These are phyloP conservation scores for Heliangelus exortis DNA, from an alignment of 2,797 vertebrate genomes.

Conservation along the genomic window DNA sequence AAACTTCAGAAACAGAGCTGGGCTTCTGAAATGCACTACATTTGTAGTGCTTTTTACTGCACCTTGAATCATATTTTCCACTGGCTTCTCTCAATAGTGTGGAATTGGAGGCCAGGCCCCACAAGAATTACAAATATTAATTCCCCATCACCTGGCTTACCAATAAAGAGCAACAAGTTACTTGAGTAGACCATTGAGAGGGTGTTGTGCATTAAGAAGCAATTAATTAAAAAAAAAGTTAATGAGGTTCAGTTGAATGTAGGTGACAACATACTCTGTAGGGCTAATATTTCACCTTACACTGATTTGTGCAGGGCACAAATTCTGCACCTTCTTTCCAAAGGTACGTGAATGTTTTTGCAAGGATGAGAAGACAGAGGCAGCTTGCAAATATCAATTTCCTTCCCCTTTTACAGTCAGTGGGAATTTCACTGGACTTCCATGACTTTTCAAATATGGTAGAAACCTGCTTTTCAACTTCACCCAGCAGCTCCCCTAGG, in stretches of 20 bases:
- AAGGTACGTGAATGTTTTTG: not conserved
- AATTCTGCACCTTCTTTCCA: not conserved
- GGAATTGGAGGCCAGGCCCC: not conserved
- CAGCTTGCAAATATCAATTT: not conserved
- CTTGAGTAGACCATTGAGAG: not conserved
- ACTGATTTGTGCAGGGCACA: not conserved
- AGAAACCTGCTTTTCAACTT: too few species aligned
- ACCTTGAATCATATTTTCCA: not conserved
- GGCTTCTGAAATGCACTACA: not conserved
- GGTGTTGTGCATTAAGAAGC: not conserved
- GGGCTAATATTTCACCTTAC: not conserved
- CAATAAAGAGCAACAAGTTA: not conserved
- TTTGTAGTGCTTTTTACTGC: constrained; percentile 15
- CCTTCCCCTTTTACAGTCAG: too few species aligned
- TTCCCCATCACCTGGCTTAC: not conserved
- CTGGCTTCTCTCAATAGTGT: not conserved
- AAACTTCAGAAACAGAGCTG: constrained; percentile 6
- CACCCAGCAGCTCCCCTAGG: too few species aligned
- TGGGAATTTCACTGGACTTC: too few species aligned
- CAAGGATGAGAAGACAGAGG: not conserved
- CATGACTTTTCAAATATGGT: too few species aligned
- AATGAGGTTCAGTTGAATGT: not conserved
- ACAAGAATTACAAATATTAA: not conserved
- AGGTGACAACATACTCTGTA: not conserved
- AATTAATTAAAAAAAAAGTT: not conserved